Conservation (phyloP, 2,113 vertebrate genomes). For the Eptatretus burgeri region DNA sequence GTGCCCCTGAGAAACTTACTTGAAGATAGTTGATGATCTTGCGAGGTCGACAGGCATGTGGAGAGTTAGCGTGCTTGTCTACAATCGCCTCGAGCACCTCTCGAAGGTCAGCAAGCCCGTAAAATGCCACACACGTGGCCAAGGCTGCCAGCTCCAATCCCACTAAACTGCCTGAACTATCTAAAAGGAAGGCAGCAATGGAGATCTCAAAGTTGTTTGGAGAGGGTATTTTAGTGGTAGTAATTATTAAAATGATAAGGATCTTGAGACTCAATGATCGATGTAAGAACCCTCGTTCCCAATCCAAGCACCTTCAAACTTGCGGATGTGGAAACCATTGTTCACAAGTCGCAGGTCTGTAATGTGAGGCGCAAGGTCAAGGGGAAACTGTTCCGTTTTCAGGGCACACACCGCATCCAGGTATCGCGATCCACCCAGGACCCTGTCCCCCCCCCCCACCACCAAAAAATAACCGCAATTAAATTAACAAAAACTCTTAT, state of each 20-base stretch:
- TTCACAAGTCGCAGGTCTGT: background rate
- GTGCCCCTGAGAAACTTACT: background rate
- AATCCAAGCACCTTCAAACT: no score
- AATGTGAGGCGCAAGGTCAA: background rate
- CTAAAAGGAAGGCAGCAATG: background rate
- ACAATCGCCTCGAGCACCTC: slow-evolving; percentile 4
- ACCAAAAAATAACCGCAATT: no score
- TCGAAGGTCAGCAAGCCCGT: background rate
- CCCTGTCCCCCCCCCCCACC: background rate
- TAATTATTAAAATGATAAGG: no score
- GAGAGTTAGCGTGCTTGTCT: background rate
- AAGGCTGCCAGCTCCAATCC: slow-evolving; percentile 2
- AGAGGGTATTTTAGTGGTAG: no score
- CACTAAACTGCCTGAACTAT: background rate
- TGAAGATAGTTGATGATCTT: slow-evolving; percentile 5
- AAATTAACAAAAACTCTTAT: no score
- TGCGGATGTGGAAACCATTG: slow-evolving; percentile 3
- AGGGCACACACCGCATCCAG: background rate
- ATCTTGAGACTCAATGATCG: no score
- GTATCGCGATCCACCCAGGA: background rate
- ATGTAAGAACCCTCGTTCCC: no score
- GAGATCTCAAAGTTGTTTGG: no score
- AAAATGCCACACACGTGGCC: background rate
- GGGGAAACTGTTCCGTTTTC: slow-evolving; percentile 1
- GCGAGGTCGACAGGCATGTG: slow-evolving; percentile 5